Percentiles rank a stretch among this genome's conserved stretches.
Evolutionary conservation across 2,888 invertebrate species (phyloP).

Genomic region (Drosophila nr. medialis): DNA sequence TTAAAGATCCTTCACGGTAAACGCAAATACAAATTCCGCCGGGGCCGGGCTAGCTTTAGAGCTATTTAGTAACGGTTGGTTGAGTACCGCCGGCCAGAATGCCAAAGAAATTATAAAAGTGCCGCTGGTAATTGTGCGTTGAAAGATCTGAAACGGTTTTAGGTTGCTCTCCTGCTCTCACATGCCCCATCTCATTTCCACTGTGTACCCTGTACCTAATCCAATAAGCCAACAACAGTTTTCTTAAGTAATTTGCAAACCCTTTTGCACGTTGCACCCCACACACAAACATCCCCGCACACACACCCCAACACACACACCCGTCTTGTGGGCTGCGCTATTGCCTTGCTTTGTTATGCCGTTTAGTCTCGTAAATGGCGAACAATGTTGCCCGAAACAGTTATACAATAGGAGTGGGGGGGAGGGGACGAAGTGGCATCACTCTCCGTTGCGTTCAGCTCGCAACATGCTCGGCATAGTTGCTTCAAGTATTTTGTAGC

Average conservation of each 20-base stretch:
- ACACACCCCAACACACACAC: too few relatives aligned
- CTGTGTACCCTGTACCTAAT: conserved; percentile 54
- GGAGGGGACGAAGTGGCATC: not conserved
- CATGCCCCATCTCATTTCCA: not conserved
- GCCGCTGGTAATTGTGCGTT: conserved; percentile 78
- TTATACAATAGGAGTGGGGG: not conserved
- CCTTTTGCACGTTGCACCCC: conserved; percentile 33
- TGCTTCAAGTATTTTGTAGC: conserved; percentile 76
- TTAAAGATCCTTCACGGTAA: not conserved
- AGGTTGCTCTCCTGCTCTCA: conserved; percentile 7
- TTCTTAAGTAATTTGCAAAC: conserved; percentile 76
- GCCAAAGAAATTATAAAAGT: conserved; percentile 73
- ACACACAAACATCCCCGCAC: not conserved
- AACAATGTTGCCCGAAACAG: conserved; percentile 66
- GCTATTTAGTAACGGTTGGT: conserved; percentile 33
- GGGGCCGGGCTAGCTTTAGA: conserved; percentile 32
- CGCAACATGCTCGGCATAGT: conserved; percentile 67
- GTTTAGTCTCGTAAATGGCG: conserved; percentile 73
- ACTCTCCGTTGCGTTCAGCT: conserved; percentile 6
- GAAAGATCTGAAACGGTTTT: conserved; percentile 67
- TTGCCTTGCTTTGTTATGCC: conserved; percentile 68
- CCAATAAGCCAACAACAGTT: conserved; percentile 80
- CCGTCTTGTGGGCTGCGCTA: not conserved
- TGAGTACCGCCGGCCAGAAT: conserved; percentile 24
- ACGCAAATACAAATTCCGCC: conserved; percentile 30